These are phyloP conservation scores for Epinephelus moara DNA, from an alignment of 2,113 vertebrate species.

Conservation along the genomic window DNA sequence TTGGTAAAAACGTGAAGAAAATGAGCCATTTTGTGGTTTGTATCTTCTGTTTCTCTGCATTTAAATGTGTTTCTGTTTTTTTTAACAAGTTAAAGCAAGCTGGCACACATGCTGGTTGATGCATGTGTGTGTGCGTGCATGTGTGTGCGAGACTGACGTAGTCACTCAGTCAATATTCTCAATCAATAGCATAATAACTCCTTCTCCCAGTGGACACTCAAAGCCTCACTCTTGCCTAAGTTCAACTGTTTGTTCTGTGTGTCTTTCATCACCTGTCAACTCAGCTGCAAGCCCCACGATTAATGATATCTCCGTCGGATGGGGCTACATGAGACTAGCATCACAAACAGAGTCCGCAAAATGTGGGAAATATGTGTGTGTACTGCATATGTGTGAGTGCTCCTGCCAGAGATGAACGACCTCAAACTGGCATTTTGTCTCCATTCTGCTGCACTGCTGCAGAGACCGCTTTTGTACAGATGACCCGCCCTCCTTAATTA, in stretches of 20 bases:
- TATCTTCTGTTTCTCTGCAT: not conserved
- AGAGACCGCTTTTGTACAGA: conserved; percentile 52
- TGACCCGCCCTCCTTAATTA: conserved; percentile 77
- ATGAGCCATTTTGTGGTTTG: not conserved
- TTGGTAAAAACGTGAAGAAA: not conserved
- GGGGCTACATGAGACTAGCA: conserved; percentile 36
- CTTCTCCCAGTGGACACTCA: conserved; percentile 42
- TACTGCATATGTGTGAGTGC: not conserved
- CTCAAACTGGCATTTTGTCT: conserved; percentile 52
- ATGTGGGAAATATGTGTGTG: not conserved
- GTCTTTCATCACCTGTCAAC: conserved; percentile 72
- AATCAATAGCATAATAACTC: conserved; percentile 75
- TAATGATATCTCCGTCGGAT: conserved; percentile 20
- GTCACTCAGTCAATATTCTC: conserved; percentile 46
- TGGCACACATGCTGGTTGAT: not conserved
- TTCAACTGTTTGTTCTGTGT: conserved; percentile 63
- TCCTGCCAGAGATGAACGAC: conserved; percentile 46
- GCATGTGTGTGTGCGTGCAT: not conserved
- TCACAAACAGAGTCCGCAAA: conserved; percentile 40
- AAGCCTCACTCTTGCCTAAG: conserved; percentile 33
- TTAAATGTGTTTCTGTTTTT: not conserved
- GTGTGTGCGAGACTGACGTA: not conserved
- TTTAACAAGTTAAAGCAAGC: conserved; percentile 8
- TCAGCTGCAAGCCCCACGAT: conserved; percentile 18
- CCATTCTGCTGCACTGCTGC: conserved; percentile 27